A percentile compares a stretch with the other conserved stretches of the same genome.
Conservation (phyloP, 2,797 vertebrate species). For the Mionectes olivaceus region DNA sequence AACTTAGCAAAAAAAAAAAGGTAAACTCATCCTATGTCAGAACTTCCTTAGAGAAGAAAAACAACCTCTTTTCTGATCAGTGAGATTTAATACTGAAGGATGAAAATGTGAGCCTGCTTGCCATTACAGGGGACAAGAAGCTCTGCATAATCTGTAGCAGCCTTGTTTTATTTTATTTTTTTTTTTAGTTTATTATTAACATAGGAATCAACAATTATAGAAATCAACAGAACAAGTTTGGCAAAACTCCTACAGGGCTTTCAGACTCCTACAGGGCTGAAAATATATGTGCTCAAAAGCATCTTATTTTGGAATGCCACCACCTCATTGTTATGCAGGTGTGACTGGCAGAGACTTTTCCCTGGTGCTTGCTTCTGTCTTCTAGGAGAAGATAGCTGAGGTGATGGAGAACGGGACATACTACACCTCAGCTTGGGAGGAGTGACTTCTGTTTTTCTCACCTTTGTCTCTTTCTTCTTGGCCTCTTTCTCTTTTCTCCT, state of each 20-base stretch:
- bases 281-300: not conserved
- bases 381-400: not conserved
- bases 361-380: not conserved
- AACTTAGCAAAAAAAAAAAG: not conserved
- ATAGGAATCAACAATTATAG: not conserved
- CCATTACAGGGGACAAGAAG: not conserved
- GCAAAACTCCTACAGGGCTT: no score
- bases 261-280: not conserved
- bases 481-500: not conserved
- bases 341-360: not conserved
- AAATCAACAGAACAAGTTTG: not conserved
- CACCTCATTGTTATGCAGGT: not conserved
- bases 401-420: not conserved
- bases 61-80: not conserved
- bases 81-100: not conserved
- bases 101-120: not conserved
- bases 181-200: not conserved
- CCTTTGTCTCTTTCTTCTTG: not conserved
- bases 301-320: conserved; percentile 4
- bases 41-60: not conserved
- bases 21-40: not conserved
- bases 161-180: not conserved
- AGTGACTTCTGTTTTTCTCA: not conserved
- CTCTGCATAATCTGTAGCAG: not conserved
- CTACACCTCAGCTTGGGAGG: not conserved